Base-by-base conservation (phyloP, 1,140 invertebrate genomes). In the Drosophila insularis region DNA sequence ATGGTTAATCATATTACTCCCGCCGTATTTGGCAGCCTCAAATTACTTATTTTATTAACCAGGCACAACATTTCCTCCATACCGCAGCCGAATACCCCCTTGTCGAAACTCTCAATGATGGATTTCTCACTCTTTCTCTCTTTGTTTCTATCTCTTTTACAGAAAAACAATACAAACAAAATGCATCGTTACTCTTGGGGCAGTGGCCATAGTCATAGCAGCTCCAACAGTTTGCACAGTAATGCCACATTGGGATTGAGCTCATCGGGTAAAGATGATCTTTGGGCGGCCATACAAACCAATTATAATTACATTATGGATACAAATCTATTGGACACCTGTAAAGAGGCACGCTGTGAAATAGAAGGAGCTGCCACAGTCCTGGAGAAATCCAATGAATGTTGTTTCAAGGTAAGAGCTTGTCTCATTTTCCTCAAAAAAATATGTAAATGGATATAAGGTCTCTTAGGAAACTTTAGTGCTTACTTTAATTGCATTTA, bases 231-330 rank as follows among this genome's bases (percentile, higher is more conserved):
- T 68, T 66, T 90, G 91, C 93, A 84, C 92, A 93, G 74, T 92
- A 93, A 78, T 92, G 94, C 92, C 59, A 91, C 89, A 14, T 63
- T 91, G 27, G 90, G 90, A 0, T 59, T 91, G 10, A 79, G 92
- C 5, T 78, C 80, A 19, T 89, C 92, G 35, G 92, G 92, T 71
- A 95, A 95, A 92, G 95, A 98, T 93, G 97, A 98, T 89, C 96
- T 98, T 81, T 98, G 97, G 97, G 96, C 96, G 73, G 95, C 97
- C 50, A 95, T 98, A 81, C 95, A 96, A 81, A 95, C 96, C 23
- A 96, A 96, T 92, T 98, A 98, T 92, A 95, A 98, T 91, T 98
- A 97, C 92, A 96, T 98, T 85, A 98, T 98, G 97, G 97, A 98
- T 92, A 97, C 96, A 91, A 96, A 97, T 89, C 95, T 98, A 66